Evolutionary conservation across 2,888 invertebrate species (phyloP).

Genomic region (Ariolimax columbianus): DNA sequence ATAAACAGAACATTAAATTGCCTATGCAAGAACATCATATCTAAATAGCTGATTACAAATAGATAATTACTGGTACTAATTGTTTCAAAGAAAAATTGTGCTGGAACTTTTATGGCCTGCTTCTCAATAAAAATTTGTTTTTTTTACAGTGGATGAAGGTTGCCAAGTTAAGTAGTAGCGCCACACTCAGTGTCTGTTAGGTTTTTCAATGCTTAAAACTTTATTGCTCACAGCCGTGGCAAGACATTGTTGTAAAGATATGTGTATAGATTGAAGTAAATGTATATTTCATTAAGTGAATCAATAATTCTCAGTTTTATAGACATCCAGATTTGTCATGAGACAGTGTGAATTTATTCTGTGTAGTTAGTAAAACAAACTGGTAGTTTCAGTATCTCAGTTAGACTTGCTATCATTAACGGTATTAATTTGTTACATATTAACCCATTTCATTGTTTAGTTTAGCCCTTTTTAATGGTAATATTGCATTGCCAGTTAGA

Average conservation of each 20-base stretch:
- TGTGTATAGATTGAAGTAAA: neutral
- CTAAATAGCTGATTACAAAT: neutral
- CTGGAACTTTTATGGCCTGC: neutral
- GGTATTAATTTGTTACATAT: no score
- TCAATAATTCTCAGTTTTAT: neutral
- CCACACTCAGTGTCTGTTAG: neutral
- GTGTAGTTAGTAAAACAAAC: neutral
- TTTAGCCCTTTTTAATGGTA: neutral
- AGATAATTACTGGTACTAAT: neutral
- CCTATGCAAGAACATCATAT: neutral
- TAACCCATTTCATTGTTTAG: neutral
- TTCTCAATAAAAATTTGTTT: neutral
- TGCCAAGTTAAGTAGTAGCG: neutral
- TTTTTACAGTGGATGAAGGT: neutral
- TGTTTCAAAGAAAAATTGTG: neutral
- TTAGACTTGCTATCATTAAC: neutral
- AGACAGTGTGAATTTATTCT: neutral
- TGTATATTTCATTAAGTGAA: neutral
- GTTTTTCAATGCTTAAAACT: neutral
- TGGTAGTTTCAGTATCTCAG: neutral
- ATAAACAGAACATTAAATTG: neutral
- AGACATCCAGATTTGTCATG: neutral
- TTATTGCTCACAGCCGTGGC: neutral
- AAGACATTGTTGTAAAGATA: neutral
- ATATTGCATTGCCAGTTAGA: neutral